Base-by-base conservation (phyloP, 2,797 vertebrate species). In the Chaetophractus vellerosus region DNA sequence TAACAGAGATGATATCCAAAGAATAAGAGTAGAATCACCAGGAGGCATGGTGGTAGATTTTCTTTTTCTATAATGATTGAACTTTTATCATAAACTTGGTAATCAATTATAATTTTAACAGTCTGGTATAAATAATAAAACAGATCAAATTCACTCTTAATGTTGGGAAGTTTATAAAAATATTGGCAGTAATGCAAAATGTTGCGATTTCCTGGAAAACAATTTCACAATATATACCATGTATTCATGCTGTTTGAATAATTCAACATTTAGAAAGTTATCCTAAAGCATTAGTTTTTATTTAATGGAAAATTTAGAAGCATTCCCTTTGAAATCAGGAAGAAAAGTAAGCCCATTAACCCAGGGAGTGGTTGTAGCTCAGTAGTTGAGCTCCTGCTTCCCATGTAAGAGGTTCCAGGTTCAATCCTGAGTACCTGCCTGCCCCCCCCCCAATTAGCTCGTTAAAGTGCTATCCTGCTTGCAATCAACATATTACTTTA, bases 41-140 rank as follows among this genome's bases (percentile, higher is more conserved):
- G 41, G 52, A 71, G 4, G 28, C 31, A 71, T 18, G 18, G 75
- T 33, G 21, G 16, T 2, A 61, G 28, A 41, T 63, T 63, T 89
- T 78, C 50, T 84, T 78, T 83, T 69, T 78, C n/a, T 75, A 38
- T 93, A 75, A 83, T 61, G 28, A 41, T 83, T 69, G 61, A 83
- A 33, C 33, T 52, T 69, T 83, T 94, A 69, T 61, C 52, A 63
- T 28, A 21, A 83, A 26, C 16, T 78, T 76, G 10, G 50, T 61
- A 61, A 83, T 38, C 21, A 59, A 50, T 69, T 41, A 59, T n/a
- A 76, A 50, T 19, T 83, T 76, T 4, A 24, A 57, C 72, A 68
- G 50, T 36, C 26, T 21, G n/a, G 2, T 91, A 59, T 28, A 79
- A 55, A 66, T 66, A 76, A 38, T 2, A 74, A 50, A 86, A 86